Evolutionary conservation across 2,797 vertebrate genomes (phyloP).

Genomic region (Silurus lanzhouensis): DNA sequence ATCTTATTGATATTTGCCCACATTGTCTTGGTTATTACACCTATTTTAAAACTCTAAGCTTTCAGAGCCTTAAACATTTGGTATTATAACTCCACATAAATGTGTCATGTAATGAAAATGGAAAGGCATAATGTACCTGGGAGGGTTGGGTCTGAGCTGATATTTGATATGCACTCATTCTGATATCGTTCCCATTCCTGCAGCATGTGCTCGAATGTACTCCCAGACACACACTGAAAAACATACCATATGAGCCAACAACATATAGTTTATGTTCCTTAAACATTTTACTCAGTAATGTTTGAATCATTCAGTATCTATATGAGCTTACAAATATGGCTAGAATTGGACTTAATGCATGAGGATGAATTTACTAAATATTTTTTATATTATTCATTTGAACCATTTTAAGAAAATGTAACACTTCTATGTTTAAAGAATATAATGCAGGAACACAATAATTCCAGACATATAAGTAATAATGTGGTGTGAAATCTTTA

Average conservation of each 20-base stretch:
- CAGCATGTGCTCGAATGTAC: conserved; percentile 50
- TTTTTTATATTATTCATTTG: background rate
- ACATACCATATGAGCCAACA: conserved; percentile 11
- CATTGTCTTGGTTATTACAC: background rate
- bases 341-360: background rate
- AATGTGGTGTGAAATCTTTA: no score
- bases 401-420: background rate
- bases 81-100: background rate
- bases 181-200: conserved; percentile 62
- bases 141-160: conserved; percentile 54
- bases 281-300: background rate
- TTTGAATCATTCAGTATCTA: background rate
- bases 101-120: background rate
- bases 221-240: conserved; percentile 55
- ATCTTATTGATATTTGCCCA: background rate
- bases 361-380: background rate
- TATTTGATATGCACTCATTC: conserved; percentile 58
- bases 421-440: background rate
- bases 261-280: background rate
- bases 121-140: conserved; percentile 48
- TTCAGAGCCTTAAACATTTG: background rate
- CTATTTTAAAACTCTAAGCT: background rate
- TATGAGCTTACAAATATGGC: background rate
- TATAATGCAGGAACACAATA: background rate
- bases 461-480: background rate